Base-by-base conservation (phyloP, 2,888 invertebrate species). In the Prosapia bicincta region DNA sequence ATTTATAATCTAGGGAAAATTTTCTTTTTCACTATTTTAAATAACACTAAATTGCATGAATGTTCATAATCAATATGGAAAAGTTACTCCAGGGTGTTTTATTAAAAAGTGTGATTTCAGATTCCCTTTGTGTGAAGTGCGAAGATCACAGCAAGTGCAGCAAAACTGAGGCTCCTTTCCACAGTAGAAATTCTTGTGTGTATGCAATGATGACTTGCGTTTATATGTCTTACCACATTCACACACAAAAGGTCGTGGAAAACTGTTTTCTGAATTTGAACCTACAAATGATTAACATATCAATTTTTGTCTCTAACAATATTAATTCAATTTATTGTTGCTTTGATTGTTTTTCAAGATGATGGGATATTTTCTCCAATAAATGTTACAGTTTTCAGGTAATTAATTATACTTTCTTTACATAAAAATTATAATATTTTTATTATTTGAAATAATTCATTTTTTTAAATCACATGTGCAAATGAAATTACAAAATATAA, bases 131-230 rank as follows among this genome's bases (percentile, higher is more conserved):
- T 78, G 79, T 65, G 78, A 78, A 26, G 79, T 76, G n/a, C 73
- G 74, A 78, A 80, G 76, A 66, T 74, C 65, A 72, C 79, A 78
- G 66, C 71, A 76, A 0, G 80, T 78, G 43, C 85, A 85, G 30
- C 79, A 76, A 78, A 85, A 86, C 76, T 82, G 83, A 6, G 85
- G 85, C 75, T 83, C 83, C 69, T 81, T 82, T 10, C 83, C 83
- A 71, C 84, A 84, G 76, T 84, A 84, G 77, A 82, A 79, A 20
- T 81, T 81, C 26, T 80, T 79, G 75, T 84, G 84, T 7, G 81
- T 80, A 10, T 78, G 78, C 76, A 84, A 76, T 24, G 75, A 71
- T 82, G 77, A 43, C 25, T 28, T 6, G 10, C 71, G 76, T 1
- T 24, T 71, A 69, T 79, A 79, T n/a, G 43, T 20, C 20, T 75